Percentiles rank a stretch among this genome's conserved stretches.
These are phyloP conservation scores for Phania funesta DNA, from an alignment of 2,888 invertebrate genomes.

Conservation along the genomic window DNA sequence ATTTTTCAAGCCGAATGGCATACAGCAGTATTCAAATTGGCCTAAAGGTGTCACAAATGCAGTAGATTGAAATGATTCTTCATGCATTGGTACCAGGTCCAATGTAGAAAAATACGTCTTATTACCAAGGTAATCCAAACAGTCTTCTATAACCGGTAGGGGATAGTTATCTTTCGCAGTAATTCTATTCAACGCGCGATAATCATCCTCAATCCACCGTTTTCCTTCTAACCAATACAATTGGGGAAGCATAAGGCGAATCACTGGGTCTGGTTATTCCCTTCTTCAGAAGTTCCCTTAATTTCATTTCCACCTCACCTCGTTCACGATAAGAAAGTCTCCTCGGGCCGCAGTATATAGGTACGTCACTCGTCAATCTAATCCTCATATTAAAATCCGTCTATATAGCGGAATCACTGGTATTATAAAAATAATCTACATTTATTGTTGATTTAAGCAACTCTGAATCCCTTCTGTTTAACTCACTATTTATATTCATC, in stretches of 20 bases:
- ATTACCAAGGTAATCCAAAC: conserved; percentile 40
- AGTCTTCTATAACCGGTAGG: conserved; percentile 55
- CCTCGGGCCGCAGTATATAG: conserved; percentile 15
- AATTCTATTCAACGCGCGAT: background rate
- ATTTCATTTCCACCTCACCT: background rate
- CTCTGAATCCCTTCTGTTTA: background rate
- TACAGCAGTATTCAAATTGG: conserved; percentile 1
- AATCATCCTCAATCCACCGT: conserved; percentile 34
- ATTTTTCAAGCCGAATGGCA: conserved; percentile 34
- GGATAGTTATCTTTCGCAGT: conserved; percentile 19
- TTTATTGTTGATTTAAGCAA: background rate
- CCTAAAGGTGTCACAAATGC: background rate
- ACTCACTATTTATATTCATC: background rate
- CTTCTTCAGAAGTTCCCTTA: conserved; percentile 12
- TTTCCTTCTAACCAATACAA: conserved; percentile 19
- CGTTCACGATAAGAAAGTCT: conserved; percentile 23
- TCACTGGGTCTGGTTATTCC: conserved; percentile 15
- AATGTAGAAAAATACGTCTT: conserved; percentile 65
- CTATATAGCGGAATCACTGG: background rate
- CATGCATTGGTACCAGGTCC: conserved; percentile 59
- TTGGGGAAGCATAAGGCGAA: conserved; percentile 18
- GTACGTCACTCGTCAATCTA: conserved; percentile 12
- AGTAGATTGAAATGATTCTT: conserved; percentile 60
- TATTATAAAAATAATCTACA: conserved; percentile 2
- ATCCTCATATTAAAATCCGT: conserved; percentile 17